A percentile compares a stretch with the other conserved stretches of the same genome.
Conservation (phyloP, 2,113 vertebrate species). For the Burhinus bistriatus region DNA sequence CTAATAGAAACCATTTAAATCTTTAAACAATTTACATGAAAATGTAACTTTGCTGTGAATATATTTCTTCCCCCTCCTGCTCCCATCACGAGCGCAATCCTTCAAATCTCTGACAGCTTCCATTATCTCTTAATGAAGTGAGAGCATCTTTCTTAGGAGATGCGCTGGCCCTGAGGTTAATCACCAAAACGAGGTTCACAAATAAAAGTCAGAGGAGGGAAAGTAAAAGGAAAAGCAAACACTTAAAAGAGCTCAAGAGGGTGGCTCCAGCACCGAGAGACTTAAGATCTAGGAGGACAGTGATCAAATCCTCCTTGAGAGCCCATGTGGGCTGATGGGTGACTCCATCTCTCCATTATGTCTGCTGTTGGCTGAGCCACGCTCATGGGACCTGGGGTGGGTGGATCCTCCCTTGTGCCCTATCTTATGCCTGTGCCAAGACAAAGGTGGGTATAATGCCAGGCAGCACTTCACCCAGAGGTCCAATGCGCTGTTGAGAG, state of each 20-base stretch:
- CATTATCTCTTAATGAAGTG: constrained; percentile 69
- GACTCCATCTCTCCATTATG: not conserved
- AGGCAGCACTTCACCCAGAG: not conserved
- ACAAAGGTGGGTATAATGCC: not conserved
- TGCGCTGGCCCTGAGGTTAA: not conserved
- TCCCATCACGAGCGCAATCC: constrained; percentile 43
- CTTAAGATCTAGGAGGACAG: not conserved
- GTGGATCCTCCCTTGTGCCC: not conserved
- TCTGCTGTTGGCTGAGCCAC: not conserved
- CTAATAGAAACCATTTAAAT: constrained; percentile 71
- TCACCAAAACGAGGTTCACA: not conserved
- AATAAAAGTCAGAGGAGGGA: constrained; percentile 41
- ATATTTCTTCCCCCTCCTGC: constrained; percentile 45
- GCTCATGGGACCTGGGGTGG: not conserved
- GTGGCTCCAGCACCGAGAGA: not conserved
- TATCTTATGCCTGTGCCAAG: not conserved
- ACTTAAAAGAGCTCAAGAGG: not conserved
- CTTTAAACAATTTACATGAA: constrained; percentile 72
- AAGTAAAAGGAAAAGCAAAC: constrained; percentile 1
- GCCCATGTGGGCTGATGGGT: not conserved
- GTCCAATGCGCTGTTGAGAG: not conserved
- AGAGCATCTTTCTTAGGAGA: constrained; percentile 48
- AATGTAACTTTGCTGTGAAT: constrained; percentile 57
- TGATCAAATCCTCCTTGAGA: not conserved
- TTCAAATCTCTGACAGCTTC: constrained; percentile 64